Evolutionary conservation across 2,888 invertebrate species (phyloP), one percentile per base, ranked within the genome.

Genomic region (Eumerus sabulonum): DNA sequence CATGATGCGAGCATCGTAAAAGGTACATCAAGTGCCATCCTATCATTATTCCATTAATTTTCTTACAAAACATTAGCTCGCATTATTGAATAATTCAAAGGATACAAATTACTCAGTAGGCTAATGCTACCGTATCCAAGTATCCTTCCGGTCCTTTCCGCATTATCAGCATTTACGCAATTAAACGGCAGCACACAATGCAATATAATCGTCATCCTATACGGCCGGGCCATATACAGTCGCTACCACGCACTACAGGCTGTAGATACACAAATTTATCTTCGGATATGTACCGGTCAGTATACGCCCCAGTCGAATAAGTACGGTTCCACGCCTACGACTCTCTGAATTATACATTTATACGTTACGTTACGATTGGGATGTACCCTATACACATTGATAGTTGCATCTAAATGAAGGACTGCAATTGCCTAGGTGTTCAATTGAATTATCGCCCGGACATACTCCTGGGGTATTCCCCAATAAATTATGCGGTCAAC

Each of bases 21-120:
- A 73, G 67, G 63, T 67, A 73, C 51, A 51, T 56, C 76, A 72
- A 67, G 51, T 68, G 62, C 57, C 62, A 77, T 72, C 72, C 62
- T 51, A 73, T 77, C 45, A 73, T 77, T 63, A 77, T 73, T 68
- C 77, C 63, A 77, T 77, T 77, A 73, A 77, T 77, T 77, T 77
- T 48, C 77, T 77, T 68, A 73, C 77, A 68, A 77, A 77, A 63
- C 77, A 77, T 77, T 73, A 77, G 77, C 62, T 68, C 57, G 40
- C 62, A 77, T 77, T 73, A 77, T 77, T 77, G 77, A 68, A 77
- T 77, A 73, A 77, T 77, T 67, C 73, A 77, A 67, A 77, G 77
- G 77, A 77, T 77, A 77, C 77, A 73, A 77, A 77, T 77, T 77
- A 77, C 73, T 77, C 73, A 68, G 77, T 67, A 50, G 62, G 56